These are phyloP conservation scores for Poicephalus meyeri DNA, from an alignment of 2,113 vertebrate species.

Conservation along the genomic window DNA sequence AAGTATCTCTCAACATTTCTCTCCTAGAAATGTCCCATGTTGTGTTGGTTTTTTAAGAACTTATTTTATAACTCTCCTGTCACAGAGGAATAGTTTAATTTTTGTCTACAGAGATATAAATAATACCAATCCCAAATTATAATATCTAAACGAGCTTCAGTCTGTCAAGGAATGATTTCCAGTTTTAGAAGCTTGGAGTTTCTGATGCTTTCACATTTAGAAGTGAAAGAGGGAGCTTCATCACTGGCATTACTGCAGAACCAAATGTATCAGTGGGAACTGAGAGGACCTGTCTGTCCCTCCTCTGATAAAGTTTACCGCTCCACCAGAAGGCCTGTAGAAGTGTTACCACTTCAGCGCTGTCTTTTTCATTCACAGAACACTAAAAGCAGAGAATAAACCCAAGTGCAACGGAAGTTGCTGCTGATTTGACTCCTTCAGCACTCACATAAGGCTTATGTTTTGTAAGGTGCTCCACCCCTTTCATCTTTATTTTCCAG, in stretches of 20 bases:
- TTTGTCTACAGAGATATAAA: not conserved
- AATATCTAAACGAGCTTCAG: not conserved
- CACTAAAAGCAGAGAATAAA: not conserved
- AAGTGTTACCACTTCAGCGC: not conserved
- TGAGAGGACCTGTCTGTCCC: not conserved
- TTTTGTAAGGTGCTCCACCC: not conserved
- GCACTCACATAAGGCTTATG: not conserved
- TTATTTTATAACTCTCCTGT: accelerated
- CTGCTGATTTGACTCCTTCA: not conserved
- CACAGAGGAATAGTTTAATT: not conserved
- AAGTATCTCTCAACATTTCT: not conserved
- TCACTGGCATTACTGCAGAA: not conserved
- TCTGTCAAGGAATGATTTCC: not conserved
- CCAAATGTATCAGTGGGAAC: not conserved
- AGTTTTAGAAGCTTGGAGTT: not conserved
- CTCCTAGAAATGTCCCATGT: not conserved
- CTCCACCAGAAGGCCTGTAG: not conserved
- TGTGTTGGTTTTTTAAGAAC: not conserved
- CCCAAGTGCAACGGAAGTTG: not conserved
- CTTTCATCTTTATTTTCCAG: not conserved
- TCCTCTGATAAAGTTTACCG: not conserved
- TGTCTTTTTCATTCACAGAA: not conserved
- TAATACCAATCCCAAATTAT: accelerated
- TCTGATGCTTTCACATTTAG: not conserved
- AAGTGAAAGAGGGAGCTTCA: not conserved